Percentiles rank a stretch among this genome's conserved stretches.
phyloP scores from a whole-genome alignment of 2,113 vertebrate genomes.

The Gambusia holbrooki region DNA sequence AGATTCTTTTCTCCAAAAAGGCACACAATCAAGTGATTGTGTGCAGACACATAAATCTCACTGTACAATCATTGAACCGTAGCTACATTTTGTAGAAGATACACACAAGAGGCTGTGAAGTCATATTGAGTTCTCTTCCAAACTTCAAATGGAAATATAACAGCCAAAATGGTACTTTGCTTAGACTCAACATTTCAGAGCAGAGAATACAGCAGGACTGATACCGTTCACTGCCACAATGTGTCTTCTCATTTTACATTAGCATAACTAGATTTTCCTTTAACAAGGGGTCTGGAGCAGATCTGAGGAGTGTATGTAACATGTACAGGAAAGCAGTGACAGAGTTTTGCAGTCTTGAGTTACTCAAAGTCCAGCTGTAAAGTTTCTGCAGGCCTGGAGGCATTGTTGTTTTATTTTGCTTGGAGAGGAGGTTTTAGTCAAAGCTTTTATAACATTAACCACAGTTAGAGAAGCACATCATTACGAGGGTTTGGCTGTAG shows the following conservation, averaged over 20 bases:
- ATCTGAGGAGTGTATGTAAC: conserved; percentile 48
- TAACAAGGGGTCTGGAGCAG: conserved; percentile 30
- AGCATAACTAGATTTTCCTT: conserved; percentile 39
- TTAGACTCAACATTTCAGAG: neutral
- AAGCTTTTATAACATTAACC: conserved; percentile 69
- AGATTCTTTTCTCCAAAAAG: too few relatives aligned
- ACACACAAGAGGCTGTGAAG: neutral
- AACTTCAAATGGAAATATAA: neutral
- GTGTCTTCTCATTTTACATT: conserved; percentile 47
- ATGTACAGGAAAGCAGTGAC: conserved; percentile 55
- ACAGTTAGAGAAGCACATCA: conserved; percentile 63
- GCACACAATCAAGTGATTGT: neutral
- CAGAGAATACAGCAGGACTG: conserved; percentile 5
- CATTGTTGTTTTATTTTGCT: conserved; percentile 74
- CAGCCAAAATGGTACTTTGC: neutral
- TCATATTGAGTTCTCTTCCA: conserved; percentile 1
- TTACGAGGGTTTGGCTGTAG: conserved; percentile 13
- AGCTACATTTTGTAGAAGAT: neutral
- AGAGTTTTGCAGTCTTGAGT: conserved; percentile 51
- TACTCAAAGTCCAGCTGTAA: conserved; percentile 66
- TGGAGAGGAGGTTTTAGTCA: conserved; percentile 59
- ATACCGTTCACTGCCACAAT: conserved; percentile 37
- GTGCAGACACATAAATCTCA: neutral
- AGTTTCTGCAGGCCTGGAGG: conserved; percentile 50
- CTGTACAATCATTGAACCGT: neutral